A percentile compares a stretch with the other conserved stretches of the same genome.
These are phyloP conservation scores for Seira sanloemensis DNA, from an alignment of 2,888 invertebrate genomes.

Conservation along the genomic window DNA sequence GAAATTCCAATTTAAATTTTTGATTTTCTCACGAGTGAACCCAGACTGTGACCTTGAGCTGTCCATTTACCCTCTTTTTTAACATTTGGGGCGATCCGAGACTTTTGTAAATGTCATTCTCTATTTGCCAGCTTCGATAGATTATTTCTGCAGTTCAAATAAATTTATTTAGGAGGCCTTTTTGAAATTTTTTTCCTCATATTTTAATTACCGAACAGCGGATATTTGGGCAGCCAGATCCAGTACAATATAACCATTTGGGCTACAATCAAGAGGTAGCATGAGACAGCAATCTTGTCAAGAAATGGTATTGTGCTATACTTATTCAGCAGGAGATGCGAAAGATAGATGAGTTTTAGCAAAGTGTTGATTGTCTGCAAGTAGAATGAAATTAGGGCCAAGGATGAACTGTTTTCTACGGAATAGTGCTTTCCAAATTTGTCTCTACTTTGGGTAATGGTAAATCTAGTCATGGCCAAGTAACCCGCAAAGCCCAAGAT, in stretches of 20 bases:
- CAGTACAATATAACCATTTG: neutral
- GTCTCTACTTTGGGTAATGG: neutral
- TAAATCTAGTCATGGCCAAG: neutral
- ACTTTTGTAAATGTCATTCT: slow-evolving; percentile 10
- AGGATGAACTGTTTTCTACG: neutral
- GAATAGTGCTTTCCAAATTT: neutral
- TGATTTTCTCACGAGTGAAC: slow-evolving; percentile 24
- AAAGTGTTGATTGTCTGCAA: neutral
- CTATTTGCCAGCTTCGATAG: slow-evolving; percentile 5
- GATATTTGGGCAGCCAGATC: slow-evolving; percentile 41
- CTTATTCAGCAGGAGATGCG: neutral
- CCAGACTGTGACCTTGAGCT: slow-evolving; percentile 24
- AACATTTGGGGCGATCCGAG: neutral
- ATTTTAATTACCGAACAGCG: slow-evolving; percentile 37
- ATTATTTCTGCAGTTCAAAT: slow-evolving; percentile 34
- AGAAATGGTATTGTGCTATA: slow-evolving; percentile 25
- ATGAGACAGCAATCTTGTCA: slow-evolving; percentile 11
- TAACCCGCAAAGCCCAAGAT: neutral
- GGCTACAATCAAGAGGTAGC: slow-evolving; percentile 35
- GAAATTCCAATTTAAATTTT: neutral
- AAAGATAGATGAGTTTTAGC: slow-evolving; percentile 25
- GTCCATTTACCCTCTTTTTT: neutral
- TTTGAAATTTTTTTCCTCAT: neutral
- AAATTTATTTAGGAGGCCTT: neutral
- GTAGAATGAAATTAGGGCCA: neutral